Evolutionary conservation across 2,113 vertebrate genomes (phyloP).

Genomic region (Syrmaticus mikado): DNA sequence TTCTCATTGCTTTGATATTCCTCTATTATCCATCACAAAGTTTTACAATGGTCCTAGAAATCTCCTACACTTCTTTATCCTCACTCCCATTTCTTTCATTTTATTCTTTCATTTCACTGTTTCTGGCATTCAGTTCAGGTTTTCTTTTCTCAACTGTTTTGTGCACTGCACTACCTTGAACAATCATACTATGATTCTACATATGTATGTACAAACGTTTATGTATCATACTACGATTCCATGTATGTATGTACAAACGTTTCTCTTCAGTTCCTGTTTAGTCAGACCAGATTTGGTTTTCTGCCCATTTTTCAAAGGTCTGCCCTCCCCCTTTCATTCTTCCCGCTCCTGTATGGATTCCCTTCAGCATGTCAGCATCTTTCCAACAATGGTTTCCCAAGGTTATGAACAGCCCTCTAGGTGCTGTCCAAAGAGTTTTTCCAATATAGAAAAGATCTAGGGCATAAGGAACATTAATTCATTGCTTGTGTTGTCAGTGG

Average conservation of each 20-base stretch:
- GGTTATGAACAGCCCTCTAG: neutral
- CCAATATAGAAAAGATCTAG: neutral
- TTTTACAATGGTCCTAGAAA: neutral
- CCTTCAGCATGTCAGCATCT: neutral
- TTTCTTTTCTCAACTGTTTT: neutral
- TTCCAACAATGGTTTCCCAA: neutral
- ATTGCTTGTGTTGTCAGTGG: neutral
- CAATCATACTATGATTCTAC: neutral
- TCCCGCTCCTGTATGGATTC: neutral
- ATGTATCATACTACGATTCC: neutral
- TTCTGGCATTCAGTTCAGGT: neutral
- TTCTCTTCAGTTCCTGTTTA: neutral
- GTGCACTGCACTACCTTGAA: neutral
- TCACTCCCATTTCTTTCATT: neutral
- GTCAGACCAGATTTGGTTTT: neutral
- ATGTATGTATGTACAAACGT: neutral
- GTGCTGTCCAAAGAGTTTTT: neutral
- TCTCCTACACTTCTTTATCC: neutral
- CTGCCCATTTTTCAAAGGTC: neutral
- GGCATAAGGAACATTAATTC: neutral
- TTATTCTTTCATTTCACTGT: neutral
- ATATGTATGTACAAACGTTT: neutral
- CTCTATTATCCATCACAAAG: neutral
- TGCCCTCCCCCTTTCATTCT: neutral
- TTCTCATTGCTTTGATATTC: neutral